These are phyloP conservation scores for Ctena decussata DNA, from an alignment of 2,888 invertebrate species.

Conservation along the genomic window DNA sequence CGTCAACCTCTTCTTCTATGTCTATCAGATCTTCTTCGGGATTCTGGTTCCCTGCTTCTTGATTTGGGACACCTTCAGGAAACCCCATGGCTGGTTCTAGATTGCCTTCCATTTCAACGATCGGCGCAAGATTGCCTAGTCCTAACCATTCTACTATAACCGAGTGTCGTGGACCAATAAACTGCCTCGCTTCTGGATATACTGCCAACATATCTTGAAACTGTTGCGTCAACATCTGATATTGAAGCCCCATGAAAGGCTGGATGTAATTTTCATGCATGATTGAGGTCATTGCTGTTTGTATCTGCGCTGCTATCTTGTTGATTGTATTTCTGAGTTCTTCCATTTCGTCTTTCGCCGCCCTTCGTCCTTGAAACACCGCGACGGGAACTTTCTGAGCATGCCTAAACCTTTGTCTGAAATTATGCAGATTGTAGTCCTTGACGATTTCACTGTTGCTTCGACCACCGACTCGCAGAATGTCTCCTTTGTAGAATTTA, in stretches of 20 bases:
- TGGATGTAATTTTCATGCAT: conserved; percentile 74
- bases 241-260: conserved; percentile 43
- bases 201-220: conserved; percentile 42
- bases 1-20: conserved; percentile 67
- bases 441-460: conserved; percentile 78
- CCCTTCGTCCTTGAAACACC: conserved; percentile 48
- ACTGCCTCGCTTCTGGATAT: conserved; percentile 41
- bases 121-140: conserved; percentile 59
- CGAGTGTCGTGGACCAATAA: conserved; percentile 36
- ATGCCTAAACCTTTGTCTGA: conserved; percentile 52
- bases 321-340: conserved; percentile 64
- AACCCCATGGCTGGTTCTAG: conserved; percentile 15
- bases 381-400: conserved; percentile 47
- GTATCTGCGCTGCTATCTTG: conserved; percentile 64
- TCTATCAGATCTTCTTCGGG: conserved; percentile 67
- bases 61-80: conserved; percentile 17
- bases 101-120: conserved; percentile 52
- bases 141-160: conserved; percentile 73
- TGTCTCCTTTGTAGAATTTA: conserved; percentile 72
- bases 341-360: conserved; percentile 66
- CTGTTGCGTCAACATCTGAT: conserved; percentile 31
- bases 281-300: conserved; percentile 71
- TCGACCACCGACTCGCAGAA: conserved; percentile 83
- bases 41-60: conserved; percentile 61
- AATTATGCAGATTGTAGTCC: conserved; percentile 57